Evolutionary conservation across 2,888 invertebrate genomes (phyloP).

Genomic region (Platerodrilus igneus): DNA sequence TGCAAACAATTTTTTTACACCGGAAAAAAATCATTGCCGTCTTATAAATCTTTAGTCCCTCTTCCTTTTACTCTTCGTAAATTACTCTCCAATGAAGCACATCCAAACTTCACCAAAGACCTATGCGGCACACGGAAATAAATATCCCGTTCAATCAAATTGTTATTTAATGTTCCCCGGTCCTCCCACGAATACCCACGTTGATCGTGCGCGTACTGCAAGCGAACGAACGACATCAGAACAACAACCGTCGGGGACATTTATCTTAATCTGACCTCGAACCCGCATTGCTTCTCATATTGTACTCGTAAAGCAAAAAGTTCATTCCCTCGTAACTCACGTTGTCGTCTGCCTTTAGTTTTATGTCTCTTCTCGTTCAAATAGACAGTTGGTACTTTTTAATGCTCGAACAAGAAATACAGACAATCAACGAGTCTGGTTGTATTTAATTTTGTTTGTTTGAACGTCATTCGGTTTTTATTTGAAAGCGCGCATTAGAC

Average conservation of each 20-base stretch:
- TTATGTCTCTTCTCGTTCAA: constrained; percentile 3
- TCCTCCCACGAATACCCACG: not conserved
- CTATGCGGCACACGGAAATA: constrained; percentile 9
- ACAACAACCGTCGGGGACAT: constrained; percentile 21
- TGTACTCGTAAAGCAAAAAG: constrained; percentile 18
- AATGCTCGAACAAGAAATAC: no score
- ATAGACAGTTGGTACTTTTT: no score
- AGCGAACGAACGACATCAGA: constrained; percentile 9
- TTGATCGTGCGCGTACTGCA: not conserved
- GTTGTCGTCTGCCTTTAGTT: constrained; percentile 12
- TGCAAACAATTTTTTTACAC: no score
- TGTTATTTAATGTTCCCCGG: constrained; percentile 13
- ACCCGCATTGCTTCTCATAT: constrained; percentile 19
- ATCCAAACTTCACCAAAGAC: not conserved
- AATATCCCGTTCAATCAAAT: constrained; percentile 16
- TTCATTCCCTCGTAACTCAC: constrained; percentile 19
- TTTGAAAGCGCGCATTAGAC: no score
- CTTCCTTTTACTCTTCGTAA: no score
- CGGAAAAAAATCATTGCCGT: no score
- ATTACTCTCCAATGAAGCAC: constrained; percentile 13
- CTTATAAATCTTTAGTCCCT: no score
- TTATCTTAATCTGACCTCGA: constrained; percentile 22
- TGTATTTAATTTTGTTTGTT: no score
- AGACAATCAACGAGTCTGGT: no score
- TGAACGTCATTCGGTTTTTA: no score